Base-by-base conservation (phyloP, 2,888 invertebrate species). In the Volucella bombylans region DNA sequence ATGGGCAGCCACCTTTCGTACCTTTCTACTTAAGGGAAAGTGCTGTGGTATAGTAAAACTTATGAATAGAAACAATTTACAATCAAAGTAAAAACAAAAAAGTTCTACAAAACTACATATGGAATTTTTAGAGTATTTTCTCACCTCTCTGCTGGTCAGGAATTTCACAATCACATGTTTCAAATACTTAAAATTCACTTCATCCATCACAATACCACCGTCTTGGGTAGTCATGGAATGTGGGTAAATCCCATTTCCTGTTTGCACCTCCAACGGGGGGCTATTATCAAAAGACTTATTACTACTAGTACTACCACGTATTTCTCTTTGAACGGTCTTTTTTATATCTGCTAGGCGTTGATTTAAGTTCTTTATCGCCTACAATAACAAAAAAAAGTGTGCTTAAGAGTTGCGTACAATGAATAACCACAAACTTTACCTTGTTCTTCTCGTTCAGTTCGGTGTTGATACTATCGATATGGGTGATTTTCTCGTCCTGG, bases 131-230 rank as follows among this genome's bases (percentile, higher is more conserved):
- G 0, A 57, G 49, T 31, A 38, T 8, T 11, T 1, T 73, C 79
- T 78, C 73, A 91, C 93, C 92, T 98, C 98, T 86, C 96, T 93
- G 90, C 96, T 95, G 0, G 98, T 98, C 89, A 98, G 93, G 92
- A 98, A 98, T 90, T 97, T 97, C 3, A 98, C 95, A 85, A 98
- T 95, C 86, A 98, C 98, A 92, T 98, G 97, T 90, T 97, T 98
- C 77, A 98, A 93, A 91, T 98, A 98, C 90, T 95, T 94, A 89
- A 96, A 96, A 92, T 96, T 96, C 61, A 96, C 94, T 89, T 96
- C 95, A 81, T 95, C 94, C 88, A 92, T 92, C 18, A 92, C 88
- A 78, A 92, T 89, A 86, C 90, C 87, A 73, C 87, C 88, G 47
- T 87, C 87, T 47, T 83, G 82, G 9, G 82, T 76, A 10, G 82